Evolutionary conservation across 2,797 vertebrate species (phyloP), one percentile per base, ranked within the genome.

Genomic region (Gadopsis bispinosus): DNA sequence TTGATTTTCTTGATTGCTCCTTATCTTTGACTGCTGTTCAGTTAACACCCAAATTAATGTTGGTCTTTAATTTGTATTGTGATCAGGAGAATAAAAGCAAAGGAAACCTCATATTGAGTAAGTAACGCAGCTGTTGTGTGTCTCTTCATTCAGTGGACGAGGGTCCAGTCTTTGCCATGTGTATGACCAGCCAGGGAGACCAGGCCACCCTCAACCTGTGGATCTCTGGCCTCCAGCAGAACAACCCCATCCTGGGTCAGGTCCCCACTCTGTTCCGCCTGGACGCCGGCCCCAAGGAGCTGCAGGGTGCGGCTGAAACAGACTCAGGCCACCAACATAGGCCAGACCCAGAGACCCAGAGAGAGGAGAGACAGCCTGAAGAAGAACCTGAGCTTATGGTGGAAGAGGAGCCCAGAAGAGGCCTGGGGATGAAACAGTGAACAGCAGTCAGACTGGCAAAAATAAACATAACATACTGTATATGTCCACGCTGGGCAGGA

Each of bases 131-230:
- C 17, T 56, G 35, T 51, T 73, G 13, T 81, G 59, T 69, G 63
- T 83, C 31, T 70, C 74, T 17, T 77, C n/a, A 2, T 73, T 9
- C 88, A 98, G 97, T 97, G 92, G 96, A 96, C 13, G 97, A 98
- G 85, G 97, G 97, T 16, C 93, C 94, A 0, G 83, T 98, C 59
- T 98, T 95, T 5, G 97, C 96, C 58, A 96, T 98, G 91, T 98
- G 97, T 67, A 96, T 98, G 95, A 91, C 93, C 0, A 87, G 93
- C 17, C 94, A 86, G 3, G 95, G 95, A 8, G 95, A 97, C 80
- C 95, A 96, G 87, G 91, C 80, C 17, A 96, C 95, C 2, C 92
- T 98, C 48, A 95, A 95, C 77, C 95, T 93, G 79, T 98, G 97
- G 97, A 95, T 98, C 83, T 94, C 94, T 0, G 94, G 95, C 55